Percentiles rank a stretch among this genome's conserved stretches.
phyloP scores from a whole-genome alignment of 2,888 invertebrate genomes.

The Andrena bicolor region DNA sequence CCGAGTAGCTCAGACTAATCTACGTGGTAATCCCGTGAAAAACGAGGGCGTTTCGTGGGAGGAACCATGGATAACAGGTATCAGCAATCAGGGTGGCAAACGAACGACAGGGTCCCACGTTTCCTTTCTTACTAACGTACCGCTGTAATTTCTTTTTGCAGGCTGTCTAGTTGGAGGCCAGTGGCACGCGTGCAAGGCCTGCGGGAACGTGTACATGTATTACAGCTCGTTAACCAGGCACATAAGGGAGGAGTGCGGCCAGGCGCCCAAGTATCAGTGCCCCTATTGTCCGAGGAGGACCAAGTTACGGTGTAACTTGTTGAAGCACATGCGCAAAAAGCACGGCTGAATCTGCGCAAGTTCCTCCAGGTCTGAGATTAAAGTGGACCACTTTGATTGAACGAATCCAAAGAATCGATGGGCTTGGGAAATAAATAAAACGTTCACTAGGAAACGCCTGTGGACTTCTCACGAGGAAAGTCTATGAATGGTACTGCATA shows the following conservation, averaged over 20 bases:
- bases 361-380: neutral
- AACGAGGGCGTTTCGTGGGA: too few species aligned
- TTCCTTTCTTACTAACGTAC: conserved; percentile 49
- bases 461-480: too few species aligned
- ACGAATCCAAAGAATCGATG: too few species aligned
- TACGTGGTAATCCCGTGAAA: too few species aligned
- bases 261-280: conserved; percentile 81
- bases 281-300: conserved; percentile 81
- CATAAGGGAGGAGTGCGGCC: conserved; percentile 81
- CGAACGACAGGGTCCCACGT: neutral
- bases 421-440: too few species aligned
- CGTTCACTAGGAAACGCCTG: too few species aligned
- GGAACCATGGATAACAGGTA: conserved; percentile 3
- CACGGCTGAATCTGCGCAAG: conserved; percentile 58
- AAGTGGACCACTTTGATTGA: neutral
- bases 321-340: conserved; percentile 81
- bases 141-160: conserved; percentile 74
- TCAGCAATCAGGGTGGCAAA: conserved; percentile 22
- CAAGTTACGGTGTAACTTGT: conserved; percentile 81
- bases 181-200: conserved; percentile 72
- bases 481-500: too few species aligned
- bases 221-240: conserved; percentile 80
- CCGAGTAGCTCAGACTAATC: too few species aligned
- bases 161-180: conserved; percentile 66
- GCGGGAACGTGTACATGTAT: conserved; percentile 81